Base-by-base conservation (phyloP, 1,140 invertebrate species). In the Onthophagus taurus region DNA sequence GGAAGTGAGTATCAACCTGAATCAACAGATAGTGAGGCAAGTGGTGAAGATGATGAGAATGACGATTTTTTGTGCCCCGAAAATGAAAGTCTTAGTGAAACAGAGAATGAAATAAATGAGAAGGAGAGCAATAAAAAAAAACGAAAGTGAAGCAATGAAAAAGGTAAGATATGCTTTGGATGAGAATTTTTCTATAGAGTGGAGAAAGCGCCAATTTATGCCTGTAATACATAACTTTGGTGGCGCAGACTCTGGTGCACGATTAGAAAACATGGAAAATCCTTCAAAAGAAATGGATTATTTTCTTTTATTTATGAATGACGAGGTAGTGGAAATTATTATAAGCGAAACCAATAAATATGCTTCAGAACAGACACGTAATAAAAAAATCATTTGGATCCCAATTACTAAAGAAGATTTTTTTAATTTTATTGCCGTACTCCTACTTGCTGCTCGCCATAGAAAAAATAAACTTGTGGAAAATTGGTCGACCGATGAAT, bases 401-500 rank as follows among this genome's bases (percentile, higher is more conserved):
- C 7, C 7, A 26, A 26, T 26, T 26, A 26, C n/a, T 26, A 7
- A n/a, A 7, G n/a, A 7, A 26, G 24, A n/a, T 26, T 26, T 7
- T 26, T 26, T 26, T 26, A 7, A 7, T 7, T 26, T 26, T 26
- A 7, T 26, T 26, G 24, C 7, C 7, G 24, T n/a, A 26, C n/a
- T n/a, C 24, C 24, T 7, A 26, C n/a, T 7, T 26, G 7, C 24
- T 7, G 24, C 24, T 7, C 24, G 24, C n/a, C 24, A 26, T n/a
- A n/a, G 24, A n/a, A 26, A 26, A 26, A 26, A 26, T 7, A 26
- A 26, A 26, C 24, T 26, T 7, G n/a, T 7, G n/a, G 24, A 26
- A 26, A 7, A 60, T 51, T 59, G 59, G 55, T 44, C 24, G 14
- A 52, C 6, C 18, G 46, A 54, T 29, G n/a, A 39, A 31, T 33